Base-by-base conservation (phyloP, 2,797 vertebrate genomes). In the Bovichtus diacanthus region DNA sequence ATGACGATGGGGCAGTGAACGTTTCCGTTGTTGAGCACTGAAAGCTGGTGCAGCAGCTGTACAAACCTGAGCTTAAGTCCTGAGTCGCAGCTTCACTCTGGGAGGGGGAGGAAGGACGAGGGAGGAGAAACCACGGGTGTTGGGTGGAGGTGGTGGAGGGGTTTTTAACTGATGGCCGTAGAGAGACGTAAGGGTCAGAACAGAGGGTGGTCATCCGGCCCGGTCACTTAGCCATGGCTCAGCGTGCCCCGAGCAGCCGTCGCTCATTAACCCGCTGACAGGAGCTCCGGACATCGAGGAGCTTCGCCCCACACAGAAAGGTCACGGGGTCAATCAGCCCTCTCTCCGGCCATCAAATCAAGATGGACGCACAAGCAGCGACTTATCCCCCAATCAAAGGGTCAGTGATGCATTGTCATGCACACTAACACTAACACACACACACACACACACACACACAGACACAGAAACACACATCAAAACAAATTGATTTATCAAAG, bases 321-420 rank as follows among this genome's bases (percentile, higher is more conserved):
- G 96, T 97, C 96, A 95, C 4, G 76, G 94, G 97, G 97, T 98
- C 97, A 97, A 97, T 96, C 96, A 94, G 96, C 94, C 93, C 95
- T 90, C 96, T 97, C 96, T 81, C 94, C 89, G 44, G 93, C 93
- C 93, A 94, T 94, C 94, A 93, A 92, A 94, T 96, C 95, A 94
- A 94, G 94, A 96, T 94, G 96, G 96, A 97, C 94, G 95, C 95
- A 96, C 94, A 95, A 94, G 94, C 93, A 34, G 63, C 85, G 95
- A 94, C 93, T 93, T 95, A 96, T 94, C 92, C 92, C 86, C 74
- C 86, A 90, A 90, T 92, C 92, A 93, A 90, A 89, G 91, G 92
- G 89, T 93, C 90, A 89, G 74, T 10, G 66, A 71, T 83, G 83
- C 71, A 74, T 84, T 86, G 83, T 90, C 67, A 71, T 31, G 34